Evolutionary conservation across 2,113 vertebrate species (phyloP), one percentile per base, ranked within the genome.

Genomic region (Cyprinus carpio): DNA sequence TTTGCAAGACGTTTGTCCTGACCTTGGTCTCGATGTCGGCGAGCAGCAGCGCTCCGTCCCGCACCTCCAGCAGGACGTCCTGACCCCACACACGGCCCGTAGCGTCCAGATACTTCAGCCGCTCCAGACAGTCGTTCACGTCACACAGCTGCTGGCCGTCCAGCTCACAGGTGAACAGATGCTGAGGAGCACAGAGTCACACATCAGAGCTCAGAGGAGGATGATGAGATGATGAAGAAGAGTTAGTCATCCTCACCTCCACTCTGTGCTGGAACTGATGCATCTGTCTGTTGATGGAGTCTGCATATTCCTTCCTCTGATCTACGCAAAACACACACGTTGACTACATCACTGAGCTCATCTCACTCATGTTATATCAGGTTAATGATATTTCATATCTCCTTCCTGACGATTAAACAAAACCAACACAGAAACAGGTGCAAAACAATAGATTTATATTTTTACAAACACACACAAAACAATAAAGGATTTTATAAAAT

Each of bases 51-150:
- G 91, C 84, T 77, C 90, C 74, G 0, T 93, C 91, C 1, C 13
- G 90, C 84, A 96, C 91, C 82, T 95, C 93, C 88, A 99, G 92
- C 86, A 94, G 12, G 95, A 99, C 93, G n/a, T 94, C 93, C 91
- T 99, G 98, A 1, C 94, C 96, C 98, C 98, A 99, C 20, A 99
- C 84, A 0, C 93, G 92, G 0, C 96, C 96, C 91, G 95, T 94
- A 0, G 90, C 92, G 0, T 97, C 91, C 93, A 98, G 89, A 29
- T 90, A 60, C 86, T 90, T 93, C 67, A 99, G 94, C 3, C 91
- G 92, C 3, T 85, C 89, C 88, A 98, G 85, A 4, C 94, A 97
- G 49, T 97, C 96, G 0, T 90, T 65, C 4, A 92, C 20, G 0
- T 81, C 91, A 9, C 31, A 90, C 23, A 97, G 4, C 2, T 93